Evolutionary conservation across 2,113 vertebrate species (phyloP).

Genomic region (Edolisoma coerulescens): DNA sequence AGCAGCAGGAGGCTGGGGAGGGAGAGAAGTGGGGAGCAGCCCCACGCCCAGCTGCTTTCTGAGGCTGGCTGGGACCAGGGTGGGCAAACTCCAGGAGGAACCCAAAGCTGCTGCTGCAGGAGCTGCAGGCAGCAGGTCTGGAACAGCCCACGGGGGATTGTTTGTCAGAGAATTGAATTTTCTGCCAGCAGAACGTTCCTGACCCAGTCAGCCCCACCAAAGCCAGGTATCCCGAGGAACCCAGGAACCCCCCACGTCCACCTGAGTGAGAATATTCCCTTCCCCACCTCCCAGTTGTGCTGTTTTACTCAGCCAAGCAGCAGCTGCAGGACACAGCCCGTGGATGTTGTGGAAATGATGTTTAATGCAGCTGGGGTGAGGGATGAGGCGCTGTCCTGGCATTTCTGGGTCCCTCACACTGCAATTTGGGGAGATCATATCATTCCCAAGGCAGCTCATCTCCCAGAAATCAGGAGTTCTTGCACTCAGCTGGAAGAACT

Average conservation of each 20-base stretch:
- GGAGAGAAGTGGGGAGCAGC: background rate
- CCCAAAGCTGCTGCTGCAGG: background rate
- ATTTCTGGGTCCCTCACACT: background rate
- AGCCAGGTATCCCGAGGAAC: background rate
- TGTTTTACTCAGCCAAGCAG: background rate
- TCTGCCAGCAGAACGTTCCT: background rate
- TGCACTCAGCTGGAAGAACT: background rate
- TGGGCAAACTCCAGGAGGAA: background rate
- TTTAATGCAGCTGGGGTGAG: background rate
- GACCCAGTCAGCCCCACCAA: background rate
- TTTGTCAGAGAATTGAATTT: background rate
- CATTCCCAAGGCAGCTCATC: background rate
- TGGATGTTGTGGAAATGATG: background rate
- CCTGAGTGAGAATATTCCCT: background rate
- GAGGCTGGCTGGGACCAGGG: background rate
- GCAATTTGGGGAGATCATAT: accelerated
- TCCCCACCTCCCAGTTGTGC: background rate
- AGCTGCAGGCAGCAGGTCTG: background rate
- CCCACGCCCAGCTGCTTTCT: background rate
- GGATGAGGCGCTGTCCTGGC: background rate
- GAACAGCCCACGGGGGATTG: background rate
- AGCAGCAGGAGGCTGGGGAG: background rate
- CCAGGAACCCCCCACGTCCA: background rate
- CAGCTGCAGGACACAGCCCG: background rate
- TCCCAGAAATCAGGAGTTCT: background rate